Base-by-base conservation (phyloP, 2,113 vertebrate species). In the Cinclus mexicanus region DNA sequence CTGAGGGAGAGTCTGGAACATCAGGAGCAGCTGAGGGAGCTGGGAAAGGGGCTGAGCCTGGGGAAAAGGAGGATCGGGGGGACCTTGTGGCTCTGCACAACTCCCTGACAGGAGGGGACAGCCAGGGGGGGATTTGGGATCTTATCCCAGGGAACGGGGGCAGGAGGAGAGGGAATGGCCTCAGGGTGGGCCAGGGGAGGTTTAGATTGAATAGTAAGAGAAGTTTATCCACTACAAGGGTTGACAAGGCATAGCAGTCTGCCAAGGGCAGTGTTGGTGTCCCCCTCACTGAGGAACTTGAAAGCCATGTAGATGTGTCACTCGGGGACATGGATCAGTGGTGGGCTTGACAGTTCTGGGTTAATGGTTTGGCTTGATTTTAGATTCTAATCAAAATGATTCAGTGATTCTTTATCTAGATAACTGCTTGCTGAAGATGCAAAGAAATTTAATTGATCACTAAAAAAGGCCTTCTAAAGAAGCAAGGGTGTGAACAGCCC, bases 41-140 rank as follows among this genome's bases (percentile, higher is more conserved):
- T 68, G n/a, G 18, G 11, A 14, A n/a, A 37, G 19, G 17, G 7
- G 55, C 24, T 83, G 1, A 55, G 9, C 3, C n/a, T 60, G 53
- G n/a, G 47, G 46, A 7, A 75, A 53, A 82, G 21, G 55, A 77
- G n/a, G 20, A 9, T 89, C 28, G n/a, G 24, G 16, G 3, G 6
- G 9, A 18, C 4, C 5, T 8, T 47, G 0, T 55, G 25, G 6
- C 11, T 49, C 47, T 63, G 21, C 19, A 31, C 16, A 61, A 3
- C 8, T 76, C 12, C 23, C 28, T 89, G 29, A 3, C 8, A 42
- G 41, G 12, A 55, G 20, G 11, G 37, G 11, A 15, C 9, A 60
- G 39, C 29, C 0, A n/a, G 35, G 0, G 10, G 3, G 3, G 14
- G 2, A 1, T 2, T 1, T 1, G 0, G 20, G 17, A 10, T 46